A percentile compares a stretch with the other conserved stretches of the same genome.
Conservation (phyloP, 2,888 invertebrate species). For the Leptothorax acervorum region DNA sequence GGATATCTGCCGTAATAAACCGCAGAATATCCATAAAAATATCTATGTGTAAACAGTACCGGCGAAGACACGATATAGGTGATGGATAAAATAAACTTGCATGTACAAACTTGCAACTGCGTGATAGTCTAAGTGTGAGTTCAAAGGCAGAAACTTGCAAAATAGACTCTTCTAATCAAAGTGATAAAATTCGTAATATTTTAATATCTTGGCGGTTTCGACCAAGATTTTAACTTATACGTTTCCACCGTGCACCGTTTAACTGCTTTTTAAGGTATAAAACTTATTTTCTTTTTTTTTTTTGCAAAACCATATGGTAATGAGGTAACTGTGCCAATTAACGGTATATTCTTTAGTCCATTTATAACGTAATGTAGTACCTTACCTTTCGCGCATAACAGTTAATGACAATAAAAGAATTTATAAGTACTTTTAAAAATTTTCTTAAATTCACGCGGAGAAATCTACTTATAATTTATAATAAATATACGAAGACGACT, state of each 20-base stretch:
- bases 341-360: neutral
- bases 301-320: constrained; percentile 12
- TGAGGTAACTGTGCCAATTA: constrained; percentile 7
- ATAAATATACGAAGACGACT: constrained; percentile 29
- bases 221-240: constrained; percentile 17
- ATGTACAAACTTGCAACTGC: constrained; percentile 11
- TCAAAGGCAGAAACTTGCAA: constrained; percentile 14
- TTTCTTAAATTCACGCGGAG: neutral
- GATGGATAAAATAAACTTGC: constrained; percentile 41
- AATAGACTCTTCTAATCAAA: neutral
- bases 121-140: constrained; percentile 11
- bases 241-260: neutral
- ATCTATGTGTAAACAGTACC: constrained; percentile 20
- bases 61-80: constrained; percentile 30
- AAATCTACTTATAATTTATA: neutral
- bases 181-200: constrained; percentile 1
- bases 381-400: neutral
- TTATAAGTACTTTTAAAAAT: constrained; percentile 6
- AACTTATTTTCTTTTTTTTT: neutral
- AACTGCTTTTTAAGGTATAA: neutral
- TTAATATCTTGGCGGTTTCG: neutral
- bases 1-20: constrained; percentile 24
- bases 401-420: neutral
- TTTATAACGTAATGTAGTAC: neutral
- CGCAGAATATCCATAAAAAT: constrained; percentile 27